Conservation (phyloP, 2,113 vertebrate species). For the Calypte anna region DNA sequence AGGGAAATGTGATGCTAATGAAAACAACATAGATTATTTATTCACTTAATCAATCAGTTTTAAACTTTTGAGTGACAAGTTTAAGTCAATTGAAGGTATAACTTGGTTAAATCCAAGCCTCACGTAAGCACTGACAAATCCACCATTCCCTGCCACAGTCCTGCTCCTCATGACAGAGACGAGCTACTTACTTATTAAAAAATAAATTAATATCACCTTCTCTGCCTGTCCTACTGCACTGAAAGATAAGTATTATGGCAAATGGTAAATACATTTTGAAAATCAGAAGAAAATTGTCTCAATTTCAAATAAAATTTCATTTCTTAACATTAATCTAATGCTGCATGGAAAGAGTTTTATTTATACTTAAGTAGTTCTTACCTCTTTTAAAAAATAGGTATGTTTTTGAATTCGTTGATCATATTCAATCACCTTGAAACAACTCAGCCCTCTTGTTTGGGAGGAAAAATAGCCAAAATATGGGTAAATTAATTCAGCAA, state of each 20-base stretch:
- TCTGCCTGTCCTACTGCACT: background rate
- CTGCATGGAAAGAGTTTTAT: background rate
- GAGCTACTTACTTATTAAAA: background rate
- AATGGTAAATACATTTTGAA: background rate
- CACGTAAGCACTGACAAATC: background rate
- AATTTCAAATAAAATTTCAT: background rate
- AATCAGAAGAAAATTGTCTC: background rate
- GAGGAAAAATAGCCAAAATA: background rate
- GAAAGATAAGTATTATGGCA: background rate
- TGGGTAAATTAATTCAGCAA: background rate
- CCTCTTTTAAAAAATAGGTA: background rate
- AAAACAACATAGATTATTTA: constrained; percentile 51
- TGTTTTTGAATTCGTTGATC: background rate
- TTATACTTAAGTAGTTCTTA: background rate
- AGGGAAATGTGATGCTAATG: constrained; percentile 38
- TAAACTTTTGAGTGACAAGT: constrained; percentile 46
- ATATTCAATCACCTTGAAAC: background rate
- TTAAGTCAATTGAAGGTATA: constrained; percentile 29
- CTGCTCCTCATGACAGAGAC: background rate
- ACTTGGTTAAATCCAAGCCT: background rate
- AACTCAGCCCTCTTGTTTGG: accelerated
- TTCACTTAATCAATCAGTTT: constrained; percentile 56
- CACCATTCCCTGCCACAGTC: background rate
- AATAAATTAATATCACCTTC: background rate
- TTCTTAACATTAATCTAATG: background rate